Evolutionary conservation across 2,888 invertebrate genomes (phyloP), one percentile per base, ranked within the genome.

Genomic region (Colostygia pectinataria): DNA sequence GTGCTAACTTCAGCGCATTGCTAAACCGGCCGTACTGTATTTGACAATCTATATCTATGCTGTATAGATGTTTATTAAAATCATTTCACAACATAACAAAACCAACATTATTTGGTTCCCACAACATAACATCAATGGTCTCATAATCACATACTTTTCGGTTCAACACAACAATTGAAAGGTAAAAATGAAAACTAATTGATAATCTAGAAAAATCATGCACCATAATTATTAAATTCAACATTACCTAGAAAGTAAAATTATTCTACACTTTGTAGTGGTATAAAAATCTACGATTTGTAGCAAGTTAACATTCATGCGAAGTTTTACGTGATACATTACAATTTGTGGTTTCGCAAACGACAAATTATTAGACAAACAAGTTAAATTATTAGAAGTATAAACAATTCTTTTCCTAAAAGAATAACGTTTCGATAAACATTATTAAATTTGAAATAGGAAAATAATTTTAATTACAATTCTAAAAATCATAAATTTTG

Each of bases 401-500:
- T 64, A 72, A 83, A 82, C 70, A 86, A 77, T 88, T 88, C 88
- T 88, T 88, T 88, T 88, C 83, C 82, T 60, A 88, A 88, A 88
- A 88, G 88, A 88, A 88, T 88, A 88, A 88, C 88, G 66, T 77
- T 66, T 68, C 71, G 68, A 61, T 68, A 74, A 77, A 68, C 61
- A 73, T 64, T 58, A 63, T 24, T 40, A 36, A 28, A 36, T 36
- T 33, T 37, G 27, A 31, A 18, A 66, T 68, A 74, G 57, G 76
- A 74, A 77, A 75, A 71, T 46, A 52, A 32, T 64, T 67, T 72
- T 71, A 62, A 65, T 69, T 71, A 74, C 65, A 68, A 75, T 73
- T 65, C 67, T 69, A 72, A 4, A 70, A 72, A 69, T n/a, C 57
- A 63, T 69, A 66, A 71, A 74, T 72, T 80, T 74, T 71, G 70